Base-by-base conservation (phyloP, 2,888 invertebrate genomes). In the Tetragonisca angustula region DNA sequence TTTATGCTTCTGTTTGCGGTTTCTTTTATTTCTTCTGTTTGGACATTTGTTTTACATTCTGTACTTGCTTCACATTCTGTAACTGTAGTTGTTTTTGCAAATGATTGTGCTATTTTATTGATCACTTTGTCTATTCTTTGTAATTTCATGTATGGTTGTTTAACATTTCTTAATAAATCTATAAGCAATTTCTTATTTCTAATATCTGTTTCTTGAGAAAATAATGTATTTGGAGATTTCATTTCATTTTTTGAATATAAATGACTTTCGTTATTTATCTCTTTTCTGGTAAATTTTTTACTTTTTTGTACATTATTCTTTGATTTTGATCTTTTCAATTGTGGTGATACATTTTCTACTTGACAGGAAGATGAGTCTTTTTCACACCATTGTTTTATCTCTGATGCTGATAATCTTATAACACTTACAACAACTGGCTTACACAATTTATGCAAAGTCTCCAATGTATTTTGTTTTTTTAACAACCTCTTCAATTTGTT, bases 391-490 rank as follows among this genome's bases (percentile, higher is more conserved):
- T 0, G 9, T 1, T 27, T 21, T 17, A 36, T 11, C 0, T 76
- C 52, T 54, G 61, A 13, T 5, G 4, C 2, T 17, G 76, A 0
- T 59, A 87, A 76, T 70, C 32, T 73, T 43, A 9, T 64, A 43
- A 87, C 15, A 0, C 32, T 73, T 24, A 87, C 67, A 19, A 52
- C 74, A n/a, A 87, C 24, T 52, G 79, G 73, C 59, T 79, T 87
- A 19, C 83, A 83, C 2, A 81, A 27, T 65, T 49, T 27, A 17
- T 13, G 9, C 21, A 32, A 13, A n/a, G 0, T 4, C 4, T 67
- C 11, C 43, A 62, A 11, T 36, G 1, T 13, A 54, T 17, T 62
- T 21, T 21, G 21, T 36, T 17, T n/a, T 21, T 27, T 24, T 54
- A 15, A 17, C 17, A 32, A 56, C 9, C 61, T 2, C 36, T 0